Evolutionary conservation across 64 coral and sea anemone genomes (phyloP).

Genomic region (Cladopsammia gracilis): DNA sequence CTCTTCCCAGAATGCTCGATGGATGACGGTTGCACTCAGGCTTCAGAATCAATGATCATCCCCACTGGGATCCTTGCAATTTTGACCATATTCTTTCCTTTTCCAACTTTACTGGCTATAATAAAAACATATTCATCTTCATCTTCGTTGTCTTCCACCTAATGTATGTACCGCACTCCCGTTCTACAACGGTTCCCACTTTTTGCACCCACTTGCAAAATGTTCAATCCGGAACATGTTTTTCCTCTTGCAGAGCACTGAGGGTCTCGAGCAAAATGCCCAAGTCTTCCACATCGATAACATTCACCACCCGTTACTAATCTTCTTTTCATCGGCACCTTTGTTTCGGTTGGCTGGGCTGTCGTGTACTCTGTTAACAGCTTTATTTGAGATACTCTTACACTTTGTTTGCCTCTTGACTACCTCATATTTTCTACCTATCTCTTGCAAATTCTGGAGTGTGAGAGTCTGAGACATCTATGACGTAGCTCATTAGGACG

Average conservation of each 20-base stretch:
- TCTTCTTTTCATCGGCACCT: neutral
- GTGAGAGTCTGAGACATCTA: slow-evolving; percentile 31
- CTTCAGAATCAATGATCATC: neutral
- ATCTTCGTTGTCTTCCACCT: no score
- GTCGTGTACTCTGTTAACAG: no score
- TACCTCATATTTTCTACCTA: neutral
- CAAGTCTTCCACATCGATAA: slow-evolving; percentile 47
- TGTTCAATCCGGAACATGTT: slow-evolving; percentile 19
- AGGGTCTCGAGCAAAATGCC: slow-evolving; percentile 46
- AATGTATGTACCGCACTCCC: neutral
- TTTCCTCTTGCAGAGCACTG: slow-evolving; percentile 34
- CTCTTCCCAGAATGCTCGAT: neutral
- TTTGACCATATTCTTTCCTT: neutral
- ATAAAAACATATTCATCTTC: neutral
- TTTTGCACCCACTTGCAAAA: slow-evolving; percentile 57
- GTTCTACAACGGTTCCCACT: no score
- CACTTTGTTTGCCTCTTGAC: neutral
- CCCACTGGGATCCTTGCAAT: neutral
- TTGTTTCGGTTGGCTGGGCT: no score
- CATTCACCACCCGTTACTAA: neutral
- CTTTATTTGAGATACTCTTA: neutral
- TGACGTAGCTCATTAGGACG: slow-evolving; percentile 23
- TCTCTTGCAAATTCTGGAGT: neutral
- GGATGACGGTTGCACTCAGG: neutral
- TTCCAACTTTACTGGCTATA: neutral